Base-by-base conservation (phyloP, 2,888 invertebrate species). In the Liopterus haemorrhoidalis region DNA sequence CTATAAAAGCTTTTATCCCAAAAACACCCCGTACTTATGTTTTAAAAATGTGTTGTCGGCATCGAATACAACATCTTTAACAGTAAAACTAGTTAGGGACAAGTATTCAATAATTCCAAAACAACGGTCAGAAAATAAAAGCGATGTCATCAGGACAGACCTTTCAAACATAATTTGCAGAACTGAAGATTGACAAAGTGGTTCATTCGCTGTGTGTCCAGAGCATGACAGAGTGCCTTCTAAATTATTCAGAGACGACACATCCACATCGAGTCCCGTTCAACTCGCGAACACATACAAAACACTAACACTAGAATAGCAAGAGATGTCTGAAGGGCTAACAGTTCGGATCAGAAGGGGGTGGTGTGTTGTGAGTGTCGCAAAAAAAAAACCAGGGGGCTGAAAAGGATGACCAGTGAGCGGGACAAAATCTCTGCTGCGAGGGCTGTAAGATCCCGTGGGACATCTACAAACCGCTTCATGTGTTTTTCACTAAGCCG, bases 161-260 rank as follows among this genome's bases (percentile, higher is more conserved):
- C 43, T 44, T 44, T 44, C 30, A 44, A 44, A 44, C 37, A 44
- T 44, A 44, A 44, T 44, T 44, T 44, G 30, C 43, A 44, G 43
- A 44, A 44, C 33, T 30, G 20, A 37, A 37, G 28, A 37, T 37
- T 44, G 43, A 44, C 45, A 51, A 55, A 55, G 55, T 54, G 55
- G 55, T 55, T 55, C 51, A 54, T 55, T 54, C 55, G 54, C 49
- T 49, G 40, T 50, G 51, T 48, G 51, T 51, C 53, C 52, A 54
- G 53, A 56, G 56, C 56, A 51, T 57, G 57, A 56, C 57, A 53
- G 56, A 57, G 57, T 57, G 56, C 56, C 39, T 57, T 50, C 55
- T 57, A 56, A 57, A 57, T 57, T 55, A 57, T 57, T 54, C 56
- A 57, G 47, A 46, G 18, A 49, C 39, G 52, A 53, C 52, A 52